Evolutionary conservation across 2,888 invertebrate species (phyloP).

Genomic region (Nebria brevicollis): DNA sequence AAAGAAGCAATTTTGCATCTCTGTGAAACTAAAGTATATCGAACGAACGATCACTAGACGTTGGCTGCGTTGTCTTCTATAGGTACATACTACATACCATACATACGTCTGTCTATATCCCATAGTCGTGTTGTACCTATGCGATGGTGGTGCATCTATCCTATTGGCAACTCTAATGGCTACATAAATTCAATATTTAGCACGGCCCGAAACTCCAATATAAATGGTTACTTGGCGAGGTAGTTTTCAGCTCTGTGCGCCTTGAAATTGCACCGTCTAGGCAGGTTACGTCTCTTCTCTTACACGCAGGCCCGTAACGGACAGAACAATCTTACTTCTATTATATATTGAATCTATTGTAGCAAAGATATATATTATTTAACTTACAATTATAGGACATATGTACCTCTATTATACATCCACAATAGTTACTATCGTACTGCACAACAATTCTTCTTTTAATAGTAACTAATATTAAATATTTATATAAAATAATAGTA

Average conservation of each 20-base stretch:
- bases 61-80: constrained; percentile 2
- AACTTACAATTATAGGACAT: too few species aligned
- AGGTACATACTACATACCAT: too few species aligned
- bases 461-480: too few species aligned
- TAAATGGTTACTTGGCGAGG: constrained; percentile 56
- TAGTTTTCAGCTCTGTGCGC: constrained; percentile 53
- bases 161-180: constrained; percentile 55
- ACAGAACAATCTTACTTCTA: not conserved
- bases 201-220: constrained; percentile 55
- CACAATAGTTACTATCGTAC: too few species aligned
- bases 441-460: too few species aligned
- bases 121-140: too few species aligned
- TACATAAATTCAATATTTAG: constrained; percentile 61
- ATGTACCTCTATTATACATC: too few species aligned
- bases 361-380: too few species aligned
- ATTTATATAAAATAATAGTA: too few species aligned
- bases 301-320: constrained; percentile 3
- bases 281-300: constrained; percentile 14
- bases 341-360: too few species aligned
- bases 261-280: constrained; percentile 52
- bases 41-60: constrained; percentile 18
- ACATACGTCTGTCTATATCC: not conserved
- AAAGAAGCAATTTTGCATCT: constrained; percentile 3
- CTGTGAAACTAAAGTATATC: constrained; percentile 5
- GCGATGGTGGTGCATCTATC: constrained; percentile 39